Evolutionary conservation across 2,797 vertebrate species (phyloP).

Genomic region (Limnodromus scolopaceus): DNA sequence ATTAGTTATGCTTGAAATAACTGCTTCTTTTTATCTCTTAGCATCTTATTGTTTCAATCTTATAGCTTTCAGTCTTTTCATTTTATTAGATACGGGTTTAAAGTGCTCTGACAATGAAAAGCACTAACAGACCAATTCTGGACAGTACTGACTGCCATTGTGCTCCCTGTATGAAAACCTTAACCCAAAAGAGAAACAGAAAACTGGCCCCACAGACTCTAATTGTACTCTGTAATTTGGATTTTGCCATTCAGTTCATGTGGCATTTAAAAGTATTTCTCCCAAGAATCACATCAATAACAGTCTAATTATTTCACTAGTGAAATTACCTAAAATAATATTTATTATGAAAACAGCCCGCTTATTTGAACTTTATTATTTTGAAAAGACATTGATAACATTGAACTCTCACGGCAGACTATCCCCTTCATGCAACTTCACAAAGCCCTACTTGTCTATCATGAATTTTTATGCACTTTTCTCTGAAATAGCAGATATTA

Average conservation of each 20-base stretch:
- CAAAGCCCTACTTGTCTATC: not conserved
- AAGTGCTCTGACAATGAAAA: not conserved
- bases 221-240: not conserved
- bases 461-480: not conserved
- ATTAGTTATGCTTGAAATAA: not conserved
- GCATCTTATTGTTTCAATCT: not conserved
- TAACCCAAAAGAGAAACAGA: not conserved
- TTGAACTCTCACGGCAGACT: not conserved
- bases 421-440: not conserved
- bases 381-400: not conserved
- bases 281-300: not conserved
- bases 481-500: not conserved
- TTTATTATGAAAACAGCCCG: not conserved
- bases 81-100: not conserved
- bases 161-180: not conserved
- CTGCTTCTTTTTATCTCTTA: not conserved
- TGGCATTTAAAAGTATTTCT: not conserved
- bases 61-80: not conserved
- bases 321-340: not conserved
- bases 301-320: not conserved
- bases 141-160: not conserved
- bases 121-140: fast-evolving
- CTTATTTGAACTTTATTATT: not conserved
- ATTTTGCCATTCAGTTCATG: not conserved
- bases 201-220: not conserved